phyloP scores from a whole-genome alignment of 2,797 vertebrate genomes.

The Helicolenus hilgendorfi region DNA sequence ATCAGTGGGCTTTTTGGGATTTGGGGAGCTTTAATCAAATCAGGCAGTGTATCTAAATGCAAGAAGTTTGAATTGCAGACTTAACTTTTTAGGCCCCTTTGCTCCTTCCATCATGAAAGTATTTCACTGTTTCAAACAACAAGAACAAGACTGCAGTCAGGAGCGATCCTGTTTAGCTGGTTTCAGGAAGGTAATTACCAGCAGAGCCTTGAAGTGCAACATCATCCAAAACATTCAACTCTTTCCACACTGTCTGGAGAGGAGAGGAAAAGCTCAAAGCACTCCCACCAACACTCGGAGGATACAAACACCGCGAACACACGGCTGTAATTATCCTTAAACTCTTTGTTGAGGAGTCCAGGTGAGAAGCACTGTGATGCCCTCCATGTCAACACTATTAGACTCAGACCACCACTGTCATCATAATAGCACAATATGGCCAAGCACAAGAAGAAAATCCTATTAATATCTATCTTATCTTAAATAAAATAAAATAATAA shows the following conservation, averaged over 20 bases:
- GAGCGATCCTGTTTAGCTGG: conserved; percentile 1
- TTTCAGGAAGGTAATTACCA: conserved; percentile 57
- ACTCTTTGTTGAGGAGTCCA: neutral
- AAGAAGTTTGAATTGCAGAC: neutral
- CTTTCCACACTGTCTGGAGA: conserved; percentile 32
- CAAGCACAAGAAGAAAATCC: neutral
- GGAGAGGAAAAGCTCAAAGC: conserved; percentile 31
- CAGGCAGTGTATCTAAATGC: neutral
- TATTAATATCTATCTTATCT: neutral
- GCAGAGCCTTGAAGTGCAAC: conserved; percentile 47
- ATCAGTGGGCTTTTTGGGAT: neutral
- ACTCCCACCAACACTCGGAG: neutral
- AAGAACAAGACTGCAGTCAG: conserved; percentile 21
- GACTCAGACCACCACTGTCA: neutral
- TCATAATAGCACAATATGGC: neutral
- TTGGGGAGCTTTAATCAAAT: neutral
- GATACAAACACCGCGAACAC: neutral
- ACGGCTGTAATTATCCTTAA: conserved; percentile 19
- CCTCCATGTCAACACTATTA: neutral
- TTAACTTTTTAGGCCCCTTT: neutral
- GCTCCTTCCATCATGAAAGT: neutral
- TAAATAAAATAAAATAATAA: neutral
- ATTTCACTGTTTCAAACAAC: conserved; percentile 10
- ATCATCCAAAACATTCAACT: conserved; percentile 64
- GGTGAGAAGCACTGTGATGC: neutral